Base-by-base conservation (phyloP, 2,888 invertebrate genomes). In the Cataglyphis cursor region DNA sequence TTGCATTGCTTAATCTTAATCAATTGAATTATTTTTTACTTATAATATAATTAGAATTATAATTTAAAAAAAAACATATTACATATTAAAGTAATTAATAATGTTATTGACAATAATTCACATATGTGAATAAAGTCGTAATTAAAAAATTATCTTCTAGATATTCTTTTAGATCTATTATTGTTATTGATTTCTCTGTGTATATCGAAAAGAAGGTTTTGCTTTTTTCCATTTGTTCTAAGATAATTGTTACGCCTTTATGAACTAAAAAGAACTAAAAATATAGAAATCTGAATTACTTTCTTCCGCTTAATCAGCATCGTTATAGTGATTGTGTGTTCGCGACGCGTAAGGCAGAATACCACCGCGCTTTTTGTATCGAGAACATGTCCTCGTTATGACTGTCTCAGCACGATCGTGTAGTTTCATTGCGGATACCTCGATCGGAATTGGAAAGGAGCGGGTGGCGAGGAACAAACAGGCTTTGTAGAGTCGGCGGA, bases 381-480 rank as follows among this genome's bases (percentile, higher is more conserved):
- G 82, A 68, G 68, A 68, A 41, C 62, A 68, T 44, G 68, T 66
- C 44, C 61, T 70, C 66, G 66, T 82, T 59, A 62, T 62, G 44
- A 31, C 38, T 48, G 80, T 75, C 62, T 61, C 73, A 70, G 81
- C 44, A 31, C 21, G 72, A 66, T 59, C 68, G 64, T 78, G 64
- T 38, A 81, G 68, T 54, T 28, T 78, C 68, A 41, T 44, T 68
- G 54, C 41, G 48, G 57, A 38, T 21, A 80, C 54, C 61, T 83
- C 74, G 78, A 44, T 35, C 51, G 31, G 54, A 61, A 76, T 80
- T 65, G 59, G 54, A 70, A 72, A 72, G 81, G 57, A 78, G 70
- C 59, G 65, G 87, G 74, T 82, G 82, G 74, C 38, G 35, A 64
- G 65, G 41, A 62, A 80, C 68, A 15, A 62, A 80, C 68, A 10